These are phyloP conservation scores for Beaufortia kweichowensis DNA, from an alignment of 2,113 vertebrate species.

Conservation along the genomic window DNA sequence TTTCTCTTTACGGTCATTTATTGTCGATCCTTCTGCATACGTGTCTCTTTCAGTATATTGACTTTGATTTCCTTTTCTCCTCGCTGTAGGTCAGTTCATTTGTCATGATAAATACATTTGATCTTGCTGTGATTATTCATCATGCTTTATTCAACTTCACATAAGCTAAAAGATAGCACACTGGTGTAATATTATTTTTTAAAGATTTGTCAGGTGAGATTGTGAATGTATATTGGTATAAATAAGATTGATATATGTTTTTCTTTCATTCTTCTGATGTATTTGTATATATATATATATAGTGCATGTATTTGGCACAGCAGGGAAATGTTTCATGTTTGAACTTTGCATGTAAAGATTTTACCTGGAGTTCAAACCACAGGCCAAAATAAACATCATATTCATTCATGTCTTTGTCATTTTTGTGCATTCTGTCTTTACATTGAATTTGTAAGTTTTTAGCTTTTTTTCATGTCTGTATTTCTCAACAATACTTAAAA, in stretches of 20 bases:
- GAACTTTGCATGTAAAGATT: slow-evolving; percentile 83
- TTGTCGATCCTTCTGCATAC: slow-evolving; percentile 74
- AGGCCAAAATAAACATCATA: slow-evolving; percentile 58
- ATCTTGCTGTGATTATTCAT: neutral
- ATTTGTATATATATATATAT: slow-evolving; percentile 49
- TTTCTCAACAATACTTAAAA: too few relatives aligned
- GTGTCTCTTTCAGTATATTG: slow-evolving; percentile 69
- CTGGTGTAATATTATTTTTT: slow-evolving; percentile 40
- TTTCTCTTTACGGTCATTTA: slow-evolving; percentile 70
- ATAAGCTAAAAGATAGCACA: slow-evolving; percentile 3
- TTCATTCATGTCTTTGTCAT: neutral
- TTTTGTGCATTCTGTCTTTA: neutral
- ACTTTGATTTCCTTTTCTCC: slow-evolving; percentile 25
- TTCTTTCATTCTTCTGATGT: neutral
- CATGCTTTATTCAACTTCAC: neutral
- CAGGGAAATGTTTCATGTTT: slow-evolving; percentile 46
- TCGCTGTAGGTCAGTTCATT: slow-evolving; percentile 13
- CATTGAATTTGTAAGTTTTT: too few relatives aligned
- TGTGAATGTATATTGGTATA: slow-evolving; percentile 35
- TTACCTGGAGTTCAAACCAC: slow-evolving; percentile 72
- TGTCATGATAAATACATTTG: slow-evolving; percentile 11
- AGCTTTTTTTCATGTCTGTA: too few relatives aligned
- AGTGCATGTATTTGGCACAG: slow-evolving; percentile 73
- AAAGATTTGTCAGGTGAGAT: slow-evolving; percentile 2
- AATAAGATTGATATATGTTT: neutral